Conservation (phyloP, 2,888 invertebrate species). For the Pristionchus arcanus region DNA sequence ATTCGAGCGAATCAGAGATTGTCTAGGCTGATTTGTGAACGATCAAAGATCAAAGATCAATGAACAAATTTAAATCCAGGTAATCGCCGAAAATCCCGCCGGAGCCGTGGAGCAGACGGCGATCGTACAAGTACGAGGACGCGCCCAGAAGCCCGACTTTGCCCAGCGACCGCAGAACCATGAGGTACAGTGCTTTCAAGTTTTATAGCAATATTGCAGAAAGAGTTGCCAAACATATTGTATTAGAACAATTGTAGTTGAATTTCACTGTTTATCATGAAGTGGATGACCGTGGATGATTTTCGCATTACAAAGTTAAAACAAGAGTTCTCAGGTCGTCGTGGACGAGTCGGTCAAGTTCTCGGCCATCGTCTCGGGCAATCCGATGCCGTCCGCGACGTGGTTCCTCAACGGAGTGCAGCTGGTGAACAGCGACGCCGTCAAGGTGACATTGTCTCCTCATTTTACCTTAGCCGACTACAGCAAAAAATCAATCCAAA, state of each 20-base stretch:
- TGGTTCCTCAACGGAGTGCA: conserved; percentile 75
- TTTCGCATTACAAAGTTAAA: too few species aligned
- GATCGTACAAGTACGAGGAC: conserved; percentile 60
- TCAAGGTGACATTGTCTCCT: conserved; percentile 84
- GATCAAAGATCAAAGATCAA: background rate
- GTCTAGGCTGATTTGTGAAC: too few species aligned
- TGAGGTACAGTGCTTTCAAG: conserved; percentile 60
- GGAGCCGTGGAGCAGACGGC: conserved; percentile 66
- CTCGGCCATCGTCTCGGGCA: conserved; percentile 84
- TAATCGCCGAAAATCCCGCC: conserved; percentile 66
- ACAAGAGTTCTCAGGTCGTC: too few species aligned
- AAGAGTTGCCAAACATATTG: too few species aligned
- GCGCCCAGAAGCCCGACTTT: conserved; percentile 74
- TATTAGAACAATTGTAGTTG: too few species aligned
- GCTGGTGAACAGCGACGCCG: conserved; percentile 79
- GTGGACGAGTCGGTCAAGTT: conserved; percentile 88
- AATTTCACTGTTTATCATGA: too few species aligned
- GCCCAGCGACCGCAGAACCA: conserved; percentile 76
- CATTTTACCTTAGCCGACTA: background rate
- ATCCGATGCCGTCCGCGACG: conserved; percentile 72
- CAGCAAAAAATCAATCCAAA: too few species aligned
- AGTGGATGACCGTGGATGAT: too few species aligned
- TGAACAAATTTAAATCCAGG: background rate
- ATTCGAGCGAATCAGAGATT: too few species aligned
- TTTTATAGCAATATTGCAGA: too few species aligned